phyloP scores from a whole-genome alignment of 2,797 vertebrate genomes.

The Natrix natrix region DNA sequence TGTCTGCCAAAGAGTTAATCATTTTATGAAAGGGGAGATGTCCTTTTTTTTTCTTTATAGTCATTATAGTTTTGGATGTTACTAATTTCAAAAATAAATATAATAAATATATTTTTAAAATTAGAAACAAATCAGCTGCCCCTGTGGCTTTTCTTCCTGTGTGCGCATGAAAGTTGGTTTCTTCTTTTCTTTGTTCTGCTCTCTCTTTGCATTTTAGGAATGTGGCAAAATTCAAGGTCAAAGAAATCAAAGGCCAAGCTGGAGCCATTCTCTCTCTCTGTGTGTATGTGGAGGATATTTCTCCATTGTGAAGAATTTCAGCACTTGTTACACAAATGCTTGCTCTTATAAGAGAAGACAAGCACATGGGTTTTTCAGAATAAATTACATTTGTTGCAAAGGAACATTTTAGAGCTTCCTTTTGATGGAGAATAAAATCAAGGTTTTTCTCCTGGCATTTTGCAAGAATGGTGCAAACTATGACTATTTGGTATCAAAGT shows the following conservation, averaged over 20 bases:
- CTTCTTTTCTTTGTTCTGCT: background rate
- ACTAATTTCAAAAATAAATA: background rate
- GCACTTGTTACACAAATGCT: conserved; percentile 11
- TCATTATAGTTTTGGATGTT: background rate
- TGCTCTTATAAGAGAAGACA: background rate
- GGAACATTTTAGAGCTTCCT: background rate
- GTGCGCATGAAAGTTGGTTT: background rate
- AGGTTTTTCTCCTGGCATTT: background rate
- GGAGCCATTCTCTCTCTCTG: no score
- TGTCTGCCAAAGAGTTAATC: background rate
- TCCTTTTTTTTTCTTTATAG: background rate
- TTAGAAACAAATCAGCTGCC: background rate
- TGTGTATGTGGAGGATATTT: background rate
- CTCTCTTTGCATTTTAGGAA: conserved; percentile 2
- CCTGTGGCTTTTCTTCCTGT: background rate
- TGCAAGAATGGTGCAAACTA: no score
- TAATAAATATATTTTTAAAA: background rate
- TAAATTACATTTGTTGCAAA: conserved; percentile 23
- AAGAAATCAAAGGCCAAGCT: background rate
- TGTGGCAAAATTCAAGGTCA: conserved; percentile 3
- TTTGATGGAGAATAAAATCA: background rate
- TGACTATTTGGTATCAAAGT: conserved; percentile 13
- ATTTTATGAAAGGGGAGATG: background rate
- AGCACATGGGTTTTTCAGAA: conserved; percentile 2
- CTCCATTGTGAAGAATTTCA: conserved; percentile 1